phyloP scores from a whole-genome alignment of 2,888 invertebrate species.

The Drepanosiphum platanoidis region DNA sequence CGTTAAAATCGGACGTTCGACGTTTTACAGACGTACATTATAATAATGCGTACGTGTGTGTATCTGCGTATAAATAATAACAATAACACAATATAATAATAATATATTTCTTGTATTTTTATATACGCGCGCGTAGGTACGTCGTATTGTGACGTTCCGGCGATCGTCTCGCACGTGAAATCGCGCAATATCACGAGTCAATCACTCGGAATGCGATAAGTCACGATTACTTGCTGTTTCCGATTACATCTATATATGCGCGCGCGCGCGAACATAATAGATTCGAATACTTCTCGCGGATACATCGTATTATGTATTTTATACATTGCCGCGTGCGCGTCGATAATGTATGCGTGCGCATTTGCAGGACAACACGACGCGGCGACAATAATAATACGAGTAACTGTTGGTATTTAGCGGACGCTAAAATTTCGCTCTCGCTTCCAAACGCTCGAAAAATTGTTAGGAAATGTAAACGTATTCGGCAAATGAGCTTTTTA shows the following conservation, averaged over 20 bases:
- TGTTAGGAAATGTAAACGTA: too few relatives aligned
- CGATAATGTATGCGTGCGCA: too few relatives aligned
- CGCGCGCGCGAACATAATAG: neutral
- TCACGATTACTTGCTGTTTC: conserved; percentile 56
- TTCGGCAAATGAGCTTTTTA: too few relatives aligned
- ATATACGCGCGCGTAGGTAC: too few relatives aligned
- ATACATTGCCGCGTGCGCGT: too few relatives aligned
- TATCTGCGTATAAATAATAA: neutral
- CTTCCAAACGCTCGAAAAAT: too few relatives aligned
- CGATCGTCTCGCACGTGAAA: conserved; percentile 31
- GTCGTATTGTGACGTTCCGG: neutral
- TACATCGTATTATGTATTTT: too few relatives aligned
- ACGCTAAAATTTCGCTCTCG: too few relatives aligned
- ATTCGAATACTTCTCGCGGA: neutral
- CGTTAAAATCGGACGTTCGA: conserved; percentile 40
- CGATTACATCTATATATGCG: neutral
- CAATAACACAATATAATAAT: neutral
- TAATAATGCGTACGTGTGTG: neutral
- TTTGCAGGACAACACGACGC: neutral
- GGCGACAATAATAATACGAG: neutral
- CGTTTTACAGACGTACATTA: neutral
- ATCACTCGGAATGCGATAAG: conserved; percentile 46
- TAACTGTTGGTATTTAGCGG: too few relatives aligned
- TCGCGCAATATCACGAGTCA: conserved; percentile 53
- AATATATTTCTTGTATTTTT: too few relatives aligned